Evolutionary conservation across 2,888 invertebrate genomes (phyloP).

Genomic region (Chaitophorus viminalis): DNA sequence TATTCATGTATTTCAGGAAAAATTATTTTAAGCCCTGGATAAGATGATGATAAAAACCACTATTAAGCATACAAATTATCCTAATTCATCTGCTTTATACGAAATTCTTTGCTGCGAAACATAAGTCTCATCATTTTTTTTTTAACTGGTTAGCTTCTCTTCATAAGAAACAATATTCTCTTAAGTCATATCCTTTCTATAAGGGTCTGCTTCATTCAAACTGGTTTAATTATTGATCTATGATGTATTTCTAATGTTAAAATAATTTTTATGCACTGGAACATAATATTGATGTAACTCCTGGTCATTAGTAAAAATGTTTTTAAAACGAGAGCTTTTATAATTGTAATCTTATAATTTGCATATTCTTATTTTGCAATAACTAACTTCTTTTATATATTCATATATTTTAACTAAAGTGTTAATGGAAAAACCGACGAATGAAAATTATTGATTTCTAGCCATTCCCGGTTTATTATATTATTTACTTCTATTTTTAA

Average conservation of each 20-base stretch:
- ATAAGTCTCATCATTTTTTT: not conserved
- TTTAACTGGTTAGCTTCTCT: not conserved
- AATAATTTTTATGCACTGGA: not conserved
- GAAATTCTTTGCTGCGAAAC: not conserved
- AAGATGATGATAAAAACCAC: not conserved
- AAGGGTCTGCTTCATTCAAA: not conserved
- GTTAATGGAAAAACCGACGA: not conserved
- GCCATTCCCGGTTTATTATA: constrained; percentile 37
- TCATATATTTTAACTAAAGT: not conserved
- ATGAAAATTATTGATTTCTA: constrained; percentile 22
- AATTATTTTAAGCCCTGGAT: constrained; percentile 34
- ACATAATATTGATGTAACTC: not conserved
- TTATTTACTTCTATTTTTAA: not conserved
- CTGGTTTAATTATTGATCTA: not conserved
- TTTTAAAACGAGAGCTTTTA: not conserved
- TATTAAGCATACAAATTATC: not conserved
- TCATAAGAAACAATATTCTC: too few species aligned
- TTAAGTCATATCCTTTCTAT: not conserved
- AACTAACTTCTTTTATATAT: not conserved
- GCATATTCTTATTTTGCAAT: not conserved
- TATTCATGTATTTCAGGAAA: constrained; percentile 23
- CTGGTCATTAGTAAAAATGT: not conserved
- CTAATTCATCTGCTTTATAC: not conserved
- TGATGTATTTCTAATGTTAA: not conserved
- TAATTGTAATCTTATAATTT: not conserved